Conservation (phyloP, 2,797 vertebrate species). For the Falco rusticolus region DNA sequence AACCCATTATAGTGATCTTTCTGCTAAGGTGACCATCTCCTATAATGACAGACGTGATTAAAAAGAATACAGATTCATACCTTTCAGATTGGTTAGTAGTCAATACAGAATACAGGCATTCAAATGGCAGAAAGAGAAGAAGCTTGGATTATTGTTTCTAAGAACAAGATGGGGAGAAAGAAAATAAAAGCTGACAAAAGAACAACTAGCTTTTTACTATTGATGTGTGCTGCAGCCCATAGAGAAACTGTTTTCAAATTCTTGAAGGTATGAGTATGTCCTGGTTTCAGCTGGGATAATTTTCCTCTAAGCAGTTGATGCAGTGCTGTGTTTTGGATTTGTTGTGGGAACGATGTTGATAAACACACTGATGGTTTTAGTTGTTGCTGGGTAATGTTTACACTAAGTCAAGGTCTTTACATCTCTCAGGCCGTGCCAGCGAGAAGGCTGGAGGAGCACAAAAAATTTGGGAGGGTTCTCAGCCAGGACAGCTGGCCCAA, state of each 20-base stretch:
- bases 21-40: slow-evolving; percentile 40
- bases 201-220: neutral
- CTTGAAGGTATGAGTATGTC: neutral
- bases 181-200: neutral
- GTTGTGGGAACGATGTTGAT: too few species aligned
- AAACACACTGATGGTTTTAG: too few species aligned
- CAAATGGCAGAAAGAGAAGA: neutral
- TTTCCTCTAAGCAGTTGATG: too few species aligned
- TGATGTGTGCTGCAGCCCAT: neutral
- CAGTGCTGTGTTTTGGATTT: too few species aligned
- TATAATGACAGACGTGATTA: slow-evolving; percentile 14
- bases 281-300: too few species aligned
- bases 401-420: too few species aligned
- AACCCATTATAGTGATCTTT: neutral
- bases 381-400: too few species aligned
- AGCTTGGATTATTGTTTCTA: neutral
- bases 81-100: neutral
- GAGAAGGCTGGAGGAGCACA: too few species aligned
- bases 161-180: neutral
- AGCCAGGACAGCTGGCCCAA: too few species aligned
- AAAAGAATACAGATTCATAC: neutral
- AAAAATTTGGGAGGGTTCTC: too few species aligned
- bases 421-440: too few species aligned
- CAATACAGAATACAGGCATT: neutral
- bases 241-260: neutral